Conservation (phyloP, 2,797 vertebrate species). For the Nothura maculosa region DNA sequence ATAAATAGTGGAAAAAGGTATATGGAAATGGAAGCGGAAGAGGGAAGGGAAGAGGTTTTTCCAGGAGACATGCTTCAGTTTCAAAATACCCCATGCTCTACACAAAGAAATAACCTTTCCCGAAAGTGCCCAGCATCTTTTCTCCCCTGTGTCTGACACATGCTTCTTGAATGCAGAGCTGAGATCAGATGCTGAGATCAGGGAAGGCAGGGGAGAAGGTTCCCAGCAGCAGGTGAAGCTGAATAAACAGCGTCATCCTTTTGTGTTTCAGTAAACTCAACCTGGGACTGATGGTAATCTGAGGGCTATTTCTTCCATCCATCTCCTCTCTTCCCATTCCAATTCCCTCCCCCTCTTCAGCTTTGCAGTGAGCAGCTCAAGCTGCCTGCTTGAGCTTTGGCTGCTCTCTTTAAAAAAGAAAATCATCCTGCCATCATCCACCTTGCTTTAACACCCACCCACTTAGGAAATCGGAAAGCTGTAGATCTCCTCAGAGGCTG, state of each 20-base stretch:
- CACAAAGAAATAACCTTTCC: conserved; percentile 10
- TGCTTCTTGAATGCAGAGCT: background rate
- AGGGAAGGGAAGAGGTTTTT: conserved; percentile 11
- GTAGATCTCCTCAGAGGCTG: conserved; percentile 17
- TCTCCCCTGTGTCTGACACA: background rate
- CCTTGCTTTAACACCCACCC: conserved; percentile 47
- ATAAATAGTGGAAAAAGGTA: background rate
- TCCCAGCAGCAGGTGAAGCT: background rate
- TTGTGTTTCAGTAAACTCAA: conserved; percentile 22
- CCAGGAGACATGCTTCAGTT: background rate
- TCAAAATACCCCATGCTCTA: conserved; percentile 15
- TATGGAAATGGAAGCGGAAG: too few species aligned
- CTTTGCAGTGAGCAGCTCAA: background rate
- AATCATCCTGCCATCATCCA: conserved; percentile 43
- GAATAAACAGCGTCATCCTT: conserved; percentile 26
- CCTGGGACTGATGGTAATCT: background rate
- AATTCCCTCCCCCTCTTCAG: background rate
- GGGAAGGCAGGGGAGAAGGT: background rate
- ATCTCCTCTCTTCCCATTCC: background rate
- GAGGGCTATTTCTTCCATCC: background rate
- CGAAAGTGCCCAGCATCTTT: conserved; percentile 29
- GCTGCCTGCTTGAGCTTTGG: background rate
- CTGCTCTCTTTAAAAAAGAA: conserved; percentile 25
- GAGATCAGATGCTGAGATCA: background rate
- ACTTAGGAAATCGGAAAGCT: conserved; percentile 53